Base-by-base conservation (phyloP, 2,888 invertebrate genomes). In the Therioaphis trifolii region DNA sequence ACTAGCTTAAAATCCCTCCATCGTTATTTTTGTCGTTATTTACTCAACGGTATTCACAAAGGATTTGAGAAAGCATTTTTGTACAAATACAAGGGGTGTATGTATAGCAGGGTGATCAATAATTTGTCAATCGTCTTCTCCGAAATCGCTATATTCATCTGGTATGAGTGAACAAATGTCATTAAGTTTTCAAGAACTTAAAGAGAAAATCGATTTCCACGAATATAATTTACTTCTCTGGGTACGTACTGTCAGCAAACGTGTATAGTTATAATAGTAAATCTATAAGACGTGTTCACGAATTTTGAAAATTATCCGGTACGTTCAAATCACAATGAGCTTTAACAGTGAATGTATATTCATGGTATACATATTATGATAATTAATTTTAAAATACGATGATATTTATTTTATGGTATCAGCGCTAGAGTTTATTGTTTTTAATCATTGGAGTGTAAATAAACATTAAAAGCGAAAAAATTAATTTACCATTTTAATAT, bases 1-100 rank as follows among this genome's bases (percentile, higher is more conserved):
- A 2, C 4, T 27, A 71, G 55, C 52, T 52, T 35, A 29, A 55
- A 21, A 74, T 71, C 27, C n/a, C 21, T 2, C 29, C 15, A 12
- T 18, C 52, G 2, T 55, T 49, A 29, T 52, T 49, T 49, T 52
- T 14, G 52, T 24, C 18, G 21, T 24, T 55, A 15, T 74, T 74
- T 74, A 74, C 35, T 24, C 3, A 35, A 74, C 35, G 29, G 21
- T 24, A 11, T 74, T 58, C 40, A 58, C 55, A 58, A 24, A 74
- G 24, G 0, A 21, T 21, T 74, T 4, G 9, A 9, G 21, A 58
- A 74, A 55, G 55, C 15, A 9, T 74, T 15, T 55, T 24, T 40
- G 15, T 15, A 40, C 21, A 55, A 40, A 40, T 40, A 40, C 27
- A 35, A 55, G 29, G 40, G 40, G 18, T 52, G 11, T n/a, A 35